These are phyloP conservation scores for Clitarchus hookeri DNA, from an alignment of 2,888 invertebrate genomes.

Conservation along the genomic window DNA sequence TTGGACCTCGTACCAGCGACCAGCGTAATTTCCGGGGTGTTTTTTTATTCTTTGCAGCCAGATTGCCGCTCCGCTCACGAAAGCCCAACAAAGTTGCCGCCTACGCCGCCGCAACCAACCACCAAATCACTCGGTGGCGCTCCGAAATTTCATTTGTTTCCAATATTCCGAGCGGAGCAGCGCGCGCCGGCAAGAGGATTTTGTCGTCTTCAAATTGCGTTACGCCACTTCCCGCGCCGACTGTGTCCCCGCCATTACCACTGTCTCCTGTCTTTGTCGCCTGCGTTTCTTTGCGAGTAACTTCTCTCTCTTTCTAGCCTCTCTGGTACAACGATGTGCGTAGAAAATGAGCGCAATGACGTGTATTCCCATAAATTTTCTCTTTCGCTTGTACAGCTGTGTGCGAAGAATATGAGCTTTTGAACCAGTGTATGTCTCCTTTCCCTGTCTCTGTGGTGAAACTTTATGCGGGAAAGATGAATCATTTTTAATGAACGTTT, in stretches of 20 bases:
- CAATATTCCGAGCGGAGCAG: not conserved
- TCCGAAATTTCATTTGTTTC: slow-evolving; percentile 7
- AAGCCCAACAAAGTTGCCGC: not conserved
- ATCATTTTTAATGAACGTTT: too few relatives aligned
- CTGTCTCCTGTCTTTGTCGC: not conserved
- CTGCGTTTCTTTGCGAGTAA: not conserved
- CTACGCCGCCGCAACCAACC: not conserved
- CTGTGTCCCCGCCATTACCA: not conserved
- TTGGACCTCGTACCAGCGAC: not conserved
- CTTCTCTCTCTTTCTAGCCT: not conserved
- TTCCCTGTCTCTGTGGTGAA: too few relatives aligned
- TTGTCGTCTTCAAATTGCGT: not conserved
- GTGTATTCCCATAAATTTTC: too few relatives aligned
- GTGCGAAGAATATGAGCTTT: too few relatives aligned
- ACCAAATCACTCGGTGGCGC: not conserved
- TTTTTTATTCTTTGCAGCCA: not conserved
- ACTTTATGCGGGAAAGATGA: too few relatives aligned
- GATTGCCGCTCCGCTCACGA: not conserved
- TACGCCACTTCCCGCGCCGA: not conserved
- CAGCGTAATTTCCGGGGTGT: not conserved
- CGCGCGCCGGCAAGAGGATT: not conserved
- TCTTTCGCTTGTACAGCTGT: too few relatives aligned
- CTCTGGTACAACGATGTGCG: not conserved
- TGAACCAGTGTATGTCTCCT: too few relatives aligned
- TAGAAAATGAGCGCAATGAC: not conserved